Evolutionary conservation across 2,888 invertebrate species (phyloP).

Genomic region (Steinernema scapterisci): DNA sequence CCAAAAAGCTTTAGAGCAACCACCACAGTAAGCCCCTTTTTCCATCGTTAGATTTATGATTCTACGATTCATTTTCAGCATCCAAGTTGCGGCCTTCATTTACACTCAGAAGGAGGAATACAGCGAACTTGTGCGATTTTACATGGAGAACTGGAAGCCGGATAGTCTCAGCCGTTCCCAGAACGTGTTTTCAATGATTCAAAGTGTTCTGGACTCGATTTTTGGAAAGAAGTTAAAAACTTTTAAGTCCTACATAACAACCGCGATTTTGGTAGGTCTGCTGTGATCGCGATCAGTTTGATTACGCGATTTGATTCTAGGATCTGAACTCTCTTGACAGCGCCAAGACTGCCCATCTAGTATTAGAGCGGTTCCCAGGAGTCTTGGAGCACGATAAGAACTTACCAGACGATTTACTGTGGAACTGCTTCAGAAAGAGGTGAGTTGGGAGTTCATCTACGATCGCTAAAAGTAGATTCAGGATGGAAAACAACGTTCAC

Average conservation of each 20-base stretch:
- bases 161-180: constrained; percentile 26
- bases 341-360: constrained; percentile 42
- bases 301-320: too few species aligned
- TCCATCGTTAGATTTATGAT: neutral
- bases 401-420: constrained; percentile 44
- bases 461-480: constrained; percentile 26
- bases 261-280: constrained; percentile 33
- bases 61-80: constrained; percentile 36
- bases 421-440: constrained; percentile 44
- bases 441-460: neutral
- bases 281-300: too few species aligned
- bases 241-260: constrained; percentile 32
- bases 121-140: constrained; percentile 39
- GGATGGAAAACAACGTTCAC: constrained; percentile 42
- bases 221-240: constrained; percentile 34
- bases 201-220: constrained; percentile 36
- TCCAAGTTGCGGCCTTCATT: constrained; percentile 46
- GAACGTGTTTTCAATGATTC: constrained; percentile 39
- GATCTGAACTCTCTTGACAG: constrained; percentile 38
- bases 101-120: constrained; percentile 42
- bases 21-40: constrained; percentile 30
- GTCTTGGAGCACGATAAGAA: constrained; percentile 35
- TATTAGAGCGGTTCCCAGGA: constrained; percentile 48
- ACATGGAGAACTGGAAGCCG: constrained; percentile 36
- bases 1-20: constrained; percentile 38